Evolutionary conservation across 2,797 vertebrate species (phyloP).

Genomic region (Botia kubotai): DNA sequence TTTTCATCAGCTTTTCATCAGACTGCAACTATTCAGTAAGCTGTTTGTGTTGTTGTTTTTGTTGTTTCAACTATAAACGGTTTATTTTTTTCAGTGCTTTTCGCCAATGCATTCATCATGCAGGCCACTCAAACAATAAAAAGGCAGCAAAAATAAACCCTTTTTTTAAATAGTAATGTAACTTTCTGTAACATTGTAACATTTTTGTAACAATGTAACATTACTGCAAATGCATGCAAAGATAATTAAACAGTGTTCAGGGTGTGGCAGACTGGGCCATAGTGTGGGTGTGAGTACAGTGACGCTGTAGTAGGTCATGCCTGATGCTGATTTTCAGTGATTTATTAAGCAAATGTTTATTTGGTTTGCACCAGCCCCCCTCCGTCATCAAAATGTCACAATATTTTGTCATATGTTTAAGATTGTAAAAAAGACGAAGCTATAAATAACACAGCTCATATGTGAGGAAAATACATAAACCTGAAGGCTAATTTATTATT

Average conservation of each 20-base stretch:
- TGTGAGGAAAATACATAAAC: constrained; percentile 73
- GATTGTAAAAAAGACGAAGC: constrained; percentile 71
- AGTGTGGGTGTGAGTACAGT: constrained; percentile 36
- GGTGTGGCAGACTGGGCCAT: constrained; percentile 5
- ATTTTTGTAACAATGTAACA: neutral
- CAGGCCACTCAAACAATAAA: constrained; percentile 37
- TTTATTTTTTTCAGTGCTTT: constrained; percentile 34
- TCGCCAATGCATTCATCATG: constrained; percentile 14
- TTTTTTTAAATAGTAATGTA: neutral
- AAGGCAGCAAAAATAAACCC: neutral
- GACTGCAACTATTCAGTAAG: constrained; percentile 80
- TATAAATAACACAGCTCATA: constrained; percentile 73
- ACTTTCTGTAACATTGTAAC: constrained; percentile 1
- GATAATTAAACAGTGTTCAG: constrained; percentile 35
- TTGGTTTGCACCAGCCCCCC: constrained; percentile 65
- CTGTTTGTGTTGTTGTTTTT: constrained; percentile 72
- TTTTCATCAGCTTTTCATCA: constrained; percentile 74
- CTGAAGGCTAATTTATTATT: constrained; percentile 77
- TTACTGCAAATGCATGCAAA: constrained; percentile 15
- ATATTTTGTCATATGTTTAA: constrained; percentile 75
- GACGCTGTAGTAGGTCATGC: constrained; percentile 57
- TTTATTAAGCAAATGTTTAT: constrained; percentile 78
- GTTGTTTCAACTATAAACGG: constrained; percentile 53
- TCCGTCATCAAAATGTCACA: constrained; percentile 73
- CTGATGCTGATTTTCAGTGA: constrained; percentile 69